Percentiles rank a stretch among this genome's conserved stretches.
Conservation (phyloP, 2,113 vertebrate species). For the Danionella cerebrum region DNA sequence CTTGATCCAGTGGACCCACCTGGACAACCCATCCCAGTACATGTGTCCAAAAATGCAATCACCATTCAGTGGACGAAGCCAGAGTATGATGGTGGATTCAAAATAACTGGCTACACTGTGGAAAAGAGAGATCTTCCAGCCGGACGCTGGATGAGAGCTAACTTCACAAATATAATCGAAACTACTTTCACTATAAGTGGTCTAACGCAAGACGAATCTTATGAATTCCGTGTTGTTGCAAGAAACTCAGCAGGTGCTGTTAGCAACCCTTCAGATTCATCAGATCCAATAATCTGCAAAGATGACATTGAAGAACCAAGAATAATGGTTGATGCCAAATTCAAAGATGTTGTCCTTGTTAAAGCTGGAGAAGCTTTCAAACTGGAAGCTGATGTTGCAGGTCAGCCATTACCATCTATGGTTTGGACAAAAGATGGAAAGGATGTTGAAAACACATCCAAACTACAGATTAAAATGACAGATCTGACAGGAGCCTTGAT, state of each 20-base stretch:
- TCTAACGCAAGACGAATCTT: conserved; percentile 84
- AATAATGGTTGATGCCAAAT: conserved; percentile 90
- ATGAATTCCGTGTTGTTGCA: conserved; percentile 90
- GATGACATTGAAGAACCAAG: conserved; percentile 90
- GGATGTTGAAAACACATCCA: conserved; percentile 84
- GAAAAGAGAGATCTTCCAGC: conserved; percentile 90
- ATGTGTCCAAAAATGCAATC: conserved; percentile 84
- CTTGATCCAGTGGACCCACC: conserved; percentile 94
- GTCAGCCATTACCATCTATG: conserved; percentile 87
- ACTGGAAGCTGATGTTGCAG: conserved; percentile 90
- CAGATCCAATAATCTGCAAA: conserved; percentile 87
- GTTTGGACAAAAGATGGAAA: conserved; percentile 92
- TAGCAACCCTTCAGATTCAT: conserved; percentile 86
- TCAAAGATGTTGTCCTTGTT: conserved; percentile 79
- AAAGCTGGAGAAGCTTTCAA: conserved; percentile 91
- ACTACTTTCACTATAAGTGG: conserved; percentile 93
- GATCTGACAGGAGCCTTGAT: conserved; percentile 80
- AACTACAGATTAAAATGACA: conserved; percentile 81
- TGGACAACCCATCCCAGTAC: conserved; percentile 80
- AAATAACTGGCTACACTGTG: conserved; percentile 92
- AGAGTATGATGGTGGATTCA: conserved; percentile 95
- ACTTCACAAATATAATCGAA: conserved; percentile 94
- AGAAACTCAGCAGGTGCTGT: conserved; percentile 89
- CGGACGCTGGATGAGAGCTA: conserved; percentile 92
- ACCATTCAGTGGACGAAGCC: conserved; percentile 92